A percentile compares a stretch with the other conserved stretches of the same genome.
Evolutionary conservation across 2,888 invertebrate species (phyloP).

Genomic region (Protophormia terraenovae): DNA sequence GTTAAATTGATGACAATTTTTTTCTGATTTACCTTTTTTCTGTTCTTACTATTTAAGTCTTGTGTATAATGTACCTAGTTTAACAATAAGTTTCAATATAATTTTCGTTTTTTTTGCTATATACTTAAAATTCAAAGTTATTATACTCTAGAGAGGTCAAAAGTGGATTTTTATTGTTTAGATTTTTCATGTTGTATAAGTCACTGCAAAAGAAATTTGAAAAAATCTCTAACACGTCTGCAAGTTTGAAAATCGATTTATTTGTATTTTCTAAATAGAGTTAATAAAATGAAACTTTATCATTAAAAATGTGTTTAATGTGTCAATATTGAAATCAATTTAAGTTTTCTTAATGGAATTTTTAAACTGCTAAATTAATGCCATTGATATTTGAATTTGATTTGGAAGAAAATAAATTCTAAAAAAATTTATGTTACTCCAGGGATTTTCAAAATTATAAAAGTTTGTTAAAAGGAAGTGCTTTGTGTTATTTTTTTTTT

Average conservation of each 20-base stretch:
- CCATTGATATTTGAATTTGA: neutral
- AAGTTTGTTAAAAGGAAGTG: neutral
- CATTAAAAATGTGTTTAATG: slow-evolving; percentile 39
- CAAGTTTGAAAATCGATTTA: neutral
- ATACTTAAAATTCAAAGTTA: slow-evolving; percentile 39
- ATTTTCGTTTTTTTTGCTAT: neutral
- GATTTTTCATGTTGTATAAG: neutral
- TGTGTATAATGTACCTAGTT: neutral
- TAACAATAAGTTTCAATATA: slow-evolving; percentile 18
- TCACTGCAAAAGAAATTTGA: too few species aligned
- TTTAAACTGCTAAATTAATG: neutral
- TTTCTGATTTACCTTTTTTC: slow-evolving; percentile 35
- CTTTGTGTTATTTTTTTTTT: neutral
- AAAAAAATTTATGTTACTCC: slow-evolving; percentile 26
- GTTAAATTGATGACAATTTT: slow-evolving; percentile 51
- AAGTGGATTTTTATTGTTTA: slow-evolving; percentile 30
- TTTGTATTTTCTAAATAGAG: slow-evolving; percentile 15
- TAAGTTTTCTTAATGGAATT: slow-evolving; percentile 49
- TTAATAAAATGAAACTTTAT: slow-evolving; percentile 49
- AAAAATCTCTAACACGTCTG: neutral
- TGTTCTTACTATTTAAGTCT: neutral
- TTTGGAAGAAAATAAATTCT: neutral
- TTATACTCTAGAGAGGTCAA: slow-evolving; percentile 58
- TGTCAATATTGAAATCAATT: slow-evolving; percentile 65
- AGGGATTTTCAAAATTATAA: neutral